These are phyloP conservation scores for Thomomys bottae DNA, from an alignment of 2,113 vertebrate genomes.

Conservation along the genomic window DNA sequence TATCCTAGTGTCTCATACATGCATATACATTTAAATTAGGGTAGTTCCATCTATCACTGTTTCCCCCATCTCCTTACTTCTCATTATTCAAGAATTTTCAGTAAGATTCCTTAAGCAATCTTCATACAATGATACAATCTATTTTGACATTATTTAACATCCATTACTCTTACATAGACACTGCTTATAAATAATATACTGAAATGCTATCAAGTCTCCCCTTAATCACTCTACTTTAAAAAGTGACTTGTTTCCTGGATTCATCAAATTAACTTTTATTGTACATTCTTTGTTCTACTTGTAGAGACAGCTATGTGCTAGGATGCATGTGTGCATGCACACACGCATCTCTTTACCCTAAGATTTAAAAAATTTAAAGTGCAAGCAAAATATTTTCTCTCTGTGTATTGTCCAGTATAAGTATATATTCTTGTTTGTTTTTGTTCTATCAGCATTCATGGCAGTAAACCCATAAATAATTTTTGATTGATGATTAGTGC, in stretches of 20 bases:
- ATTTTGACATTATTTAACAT: no score
- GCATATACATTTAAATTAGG: no score
- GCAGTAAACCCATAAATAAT: neutral
- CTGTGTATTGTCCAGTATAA: neutral
- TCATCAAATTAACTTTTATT: neutral
- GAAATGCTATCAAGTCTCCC: neutral
- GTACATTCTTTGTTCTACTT: neutral
- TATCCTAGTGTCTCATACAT: no score
- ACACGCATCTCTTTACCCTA: neutral
- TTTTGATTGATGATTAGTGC: neutral
- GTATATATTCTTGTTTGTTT: neutral
- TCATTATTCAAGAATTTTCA: no score
- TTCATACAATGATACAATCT: no score
- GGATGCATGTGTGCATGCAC: no score
- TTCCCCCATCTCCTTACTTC: no score
- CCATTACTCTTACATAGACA: neutral
- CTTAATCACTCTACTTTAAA: neutral
- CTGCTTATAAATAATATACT: neutral
- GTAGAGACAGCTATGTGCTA: neutral
- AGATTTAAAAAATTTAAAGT: neutral
- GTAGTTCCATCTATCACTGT: no score
- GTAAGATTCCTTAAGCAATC: no score
- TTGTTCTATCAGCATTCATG: neutral
- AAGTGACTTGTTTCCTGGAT: neutral
- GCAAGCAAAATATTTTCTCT: neutral